Evolutionary conservation across 2,888 invertebrate genomes (phyloP), one percentile per base, ranked within the genome.

Genomic region (Adelphocoris suturalis): DNA sequence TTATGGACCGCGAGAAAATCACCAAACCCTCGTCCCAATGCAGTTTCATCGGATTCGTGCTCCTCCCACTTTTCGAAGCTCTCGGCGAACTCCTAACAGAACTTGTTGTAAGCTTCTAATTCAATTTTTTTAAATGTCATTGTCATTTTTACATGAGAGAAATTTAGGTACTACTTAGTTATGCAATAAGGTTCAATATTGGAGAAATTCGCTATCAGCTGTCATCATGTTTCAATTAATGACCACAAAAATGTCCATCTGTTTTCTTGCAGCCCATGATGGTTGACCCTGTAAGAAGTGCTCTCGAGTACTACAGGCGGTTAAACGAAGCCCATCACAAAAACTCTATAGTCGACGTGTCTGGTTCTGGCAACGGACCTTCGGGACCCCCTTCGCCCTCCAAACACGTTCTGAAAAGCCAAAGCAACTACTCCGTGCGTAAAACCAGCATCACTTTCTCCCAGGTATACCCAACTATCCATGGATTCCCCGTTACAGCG

Each of bases 1-100:
- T 97, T 93, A 97, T 97, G 97, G 97, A 97, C 93, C 95, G 97
- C 52, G 97, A 97, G 92, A 97, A 97, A 94, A 96, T 97, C 89
- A 97, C 97, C 90, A 97, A 97, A 93, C 96, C 97, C 4, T 96
- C 97, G 23, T 97, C 97, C 0, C 97, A 97, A 93, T 96, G 96
- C 93, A 96, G 96, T 88, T 97, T 97, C 93, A 97, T 97, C 93
- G 97, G 97, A 80, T 95, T 96, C 92, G 97, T 97, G 76, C 94
- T 97, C 81, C 94, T 97, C 92, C 97, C 97, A 19, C 94, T 97
- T 75, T 97, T 97, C 93, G 97, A 97, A 93, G 95, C 96, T 11
- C 94, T 97, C 23, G 96, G 96, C 16, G 96, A 96, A 92, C 94
- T 97, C 82, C 95, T 97, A 91, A 95, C 96, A 0, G 96, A 96